phyloP scores from a whole-genome alignment of 2,113 vertebrate genomes.

The Gnathonemus echidnorhynchus region DNA sequence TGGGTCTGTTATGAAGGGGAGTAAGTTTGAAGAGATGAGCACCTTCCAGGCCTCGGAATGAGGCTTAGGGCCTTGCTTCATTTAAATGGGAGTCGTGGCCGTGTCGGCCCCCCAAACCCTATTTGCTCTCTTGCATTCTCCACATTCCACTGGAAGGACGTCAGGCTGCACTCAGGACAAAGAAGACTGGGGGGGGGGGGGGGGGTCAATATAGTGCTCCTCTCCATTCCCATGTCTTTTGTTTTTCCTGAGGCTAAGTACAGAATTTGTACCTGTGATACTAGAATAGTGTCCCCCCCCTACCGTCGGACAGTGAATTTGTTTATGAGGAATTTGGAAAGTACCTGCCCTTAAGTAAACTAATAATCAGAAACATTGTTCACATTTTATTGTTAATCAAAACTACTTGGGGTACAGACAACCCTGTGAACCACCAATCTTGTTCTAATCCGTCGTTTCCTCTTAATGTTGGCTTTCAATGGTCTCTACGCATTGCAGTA shows the following conservation, averaged over 20 bases:
- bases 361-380: neutral
- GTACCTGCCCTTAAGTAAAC: neutral
- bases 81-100: conserved; percentile 5
- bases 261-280: neutral
- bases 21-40: neutral
- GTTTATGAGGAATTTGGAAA: neutral
- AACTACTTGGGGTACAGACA: neutral
- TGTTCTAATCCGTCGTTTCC: neutral
- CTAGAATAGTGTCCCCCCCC: neutral
- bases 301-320: neutral
- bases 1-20: neutral
- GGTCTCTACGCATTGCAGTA: neutral
- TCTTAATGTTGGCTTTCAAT: neutral
- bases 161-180: conserved; percentile 27
- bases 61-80: neutral
- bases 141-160: conserved; percentile 39
- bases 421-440: neutral
- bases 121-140: conserved; percentile 34
- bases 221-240: neutral
- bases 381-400: neutral
- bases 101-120: conserved; percentile 7
- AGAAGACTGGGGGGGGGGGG: conserved; percentile 10
- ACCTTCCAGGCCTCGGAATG: neutral
- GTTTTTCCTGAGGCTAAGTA: neutral
- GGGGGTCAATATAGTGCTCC: neutral